phyloP scores from a whole-genome alignment of 2,888 invertebrate species.

The Drosophila barbarae region DNA sequence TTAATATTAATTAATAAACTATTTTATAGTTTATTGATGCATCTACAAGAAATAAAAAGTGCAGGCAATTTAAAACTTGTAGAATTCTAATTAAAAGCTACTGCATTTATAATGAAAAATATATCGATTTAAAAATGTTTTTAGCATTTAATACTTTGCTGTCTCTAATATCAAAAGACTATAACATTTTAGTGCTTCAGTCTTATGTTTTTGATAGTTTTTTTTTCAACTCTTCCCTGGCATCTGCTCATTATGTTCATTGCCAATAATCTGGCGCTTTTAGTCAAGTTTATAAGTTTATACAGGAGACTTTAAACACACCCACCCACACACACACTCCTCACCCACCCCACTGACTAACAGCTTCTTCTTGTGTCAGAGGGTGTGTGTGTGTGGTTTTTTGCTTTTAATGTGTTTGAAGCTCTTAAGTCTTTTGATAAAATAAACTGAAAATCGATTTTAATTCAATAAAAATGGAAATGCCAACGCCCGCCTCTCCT shows the following conservation, averaged over 20 bases:
- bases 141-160: no score
- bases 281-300: slow-evolving; percentile 8
- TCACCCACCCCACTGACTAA: neutral
- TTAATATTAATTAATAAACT: no score
- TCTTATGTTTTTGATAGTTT: neutral
- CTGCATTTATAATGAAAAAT: no score
- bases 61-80: no score
- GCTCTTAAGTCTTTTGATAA: slow-evolving; percentile 52
- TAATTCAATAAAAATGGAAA: slow-evolving; percentile 54
- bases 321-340: neutral
- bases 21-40: no score
- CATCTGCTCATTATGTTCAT: slow-evolving; percentile 1
- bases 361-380: slow-evolving; percentile 17
- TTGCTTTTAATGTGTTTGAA: slow-evolving; percentile 49
- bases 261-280: slow-evolving; percentile 2
- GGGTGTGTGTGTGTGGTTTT: slow-evolving; percentile 38
- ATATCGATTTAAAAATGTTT: no score
- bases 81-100: no score
- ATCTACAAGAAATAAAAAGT: no score
- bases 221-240: neutral
- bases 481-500: slow-evolving; percentile 17
- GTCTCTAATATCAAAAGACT: no score
- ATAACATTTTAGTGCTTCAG: neutral
- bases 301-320: slow-evolving; percentile 2
- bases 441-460: slow-evolving; percentile 54